phyloP scores from a whole-genome alignment of 2,888 invertebrate species.

The Brachyptera risi region DNA sequence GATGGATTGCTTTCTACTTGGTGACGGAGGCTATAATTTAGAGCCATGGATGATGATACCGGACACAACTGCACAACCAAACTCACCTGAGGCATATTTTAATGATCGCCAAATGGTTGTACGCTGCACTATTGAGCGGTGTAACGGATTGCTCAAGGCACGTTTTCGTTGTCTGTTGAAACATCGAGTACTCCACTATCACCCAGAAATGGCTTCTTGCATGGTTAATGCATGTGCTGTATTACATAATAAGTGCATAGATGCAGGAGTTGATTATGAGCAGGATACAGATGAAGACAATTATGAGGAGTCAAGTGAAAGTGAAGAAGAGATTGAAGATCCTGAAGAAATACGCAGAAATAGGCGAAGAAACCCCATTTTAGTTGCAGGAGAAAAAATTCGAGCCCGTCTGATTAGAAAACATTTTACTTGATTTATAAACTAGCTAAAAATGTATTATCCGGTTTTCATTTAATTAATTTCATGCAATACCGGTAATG shows the following conservation, averaged over 20 bases:
- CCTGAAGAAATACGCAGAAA: neutral
- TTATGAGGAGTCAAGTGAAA: too few relatives aligned
- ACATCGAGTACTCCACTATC: constrained; percentile 6
- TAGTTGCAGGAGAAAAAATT: neutral
- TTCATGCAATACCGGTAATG: too few relatives aligned
- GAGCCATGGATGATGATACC: constrained; percentile 1
- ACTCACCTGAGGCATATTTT: neutral
- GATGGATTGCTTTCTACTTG: neutral
- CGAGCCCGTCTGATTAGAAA: neutral
- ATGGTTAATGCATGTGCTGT: neutral
- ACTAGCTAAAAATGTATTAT: too few relatives aligned
- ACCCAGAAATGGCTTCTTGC: neutral
- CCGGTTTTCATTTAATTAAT: too few relatives aligned
- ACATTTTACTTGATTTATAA: too few relatives aligned
- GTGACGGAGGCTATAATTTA: neutral
- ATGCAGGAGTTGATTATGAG: neutral
- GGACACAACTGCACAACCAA: neutral
- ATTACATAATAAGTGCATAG: neutral
- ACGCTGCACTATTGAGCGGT: constrained; percentile 2
- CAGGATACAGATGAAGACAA: neutral
- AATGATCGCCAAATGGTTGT: neutral
- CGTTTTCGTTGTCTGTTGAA: neutral
- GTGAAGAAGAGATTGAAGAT: neutral
- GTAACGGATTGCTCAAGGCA: neutral
- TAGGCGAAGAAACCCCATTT: neutral